phyloP scores from a whole-genome alignment of 2,888 invertebrate species.

The Caenorhabditis sp. region DNA sequence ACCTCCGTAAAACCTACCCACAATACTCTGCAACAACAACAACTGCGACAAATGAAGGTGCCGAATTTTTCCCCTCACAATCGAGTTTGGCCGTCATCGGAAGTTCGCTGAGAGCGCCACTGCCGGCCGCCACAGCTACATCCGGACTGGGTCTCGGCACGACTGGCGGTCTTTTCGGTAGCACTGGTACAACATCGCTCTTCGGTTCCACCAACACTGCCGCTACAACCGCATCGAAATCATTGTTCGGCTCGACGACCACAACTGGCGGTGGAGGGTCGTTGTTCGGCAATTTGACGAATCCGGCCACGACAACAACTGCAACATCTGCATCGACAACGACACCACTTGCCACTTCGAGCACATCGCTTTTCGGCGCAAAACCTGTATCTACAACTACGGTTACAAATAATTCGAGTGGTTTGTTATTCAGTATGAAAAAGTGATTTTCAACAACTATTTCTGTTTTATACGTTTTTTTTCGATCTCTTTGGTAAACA shows the following conservation, averaged over 20 bases:
- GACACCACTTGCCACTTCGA: conserved; percentile 16
- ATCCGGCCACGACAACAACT: conserved; percentile 18
- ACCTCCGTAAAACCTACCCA: conserved; percentile 17
- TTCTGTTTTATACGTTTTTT: conserved; percentile 3
- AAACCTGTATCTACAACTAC: conserved; percentile 31
- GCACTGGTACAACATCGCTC: conserved; percentile 22
- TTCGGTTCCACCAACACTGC: conserved; percentile 17
- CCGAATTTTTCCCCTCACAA: conserved; percentile 42
- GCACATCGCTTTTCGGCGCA: conserved; percentile 13
- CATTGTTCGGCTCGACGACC: conserved; percentile 8
- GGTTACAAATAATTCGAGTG: conserved; percentile 43
- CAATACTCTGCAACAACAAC: background rate
- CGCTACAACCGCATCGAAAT: conserved; percentile 14
- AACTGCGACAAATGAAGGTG: conserved; percentile 9
- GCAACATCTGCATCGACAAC: conserved; percentile 22
- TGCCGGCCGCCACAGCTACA: conserved; percentile 8
- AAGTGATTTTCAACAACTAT: conserved; percentile 18
- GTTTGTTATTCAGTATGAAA: conserved; percentile 46
- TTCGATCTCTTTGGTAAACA: background rate
- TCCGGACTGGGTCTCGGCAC: conserved; percentile 18
- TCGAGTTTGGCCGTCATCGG: conserved; percentile 37
- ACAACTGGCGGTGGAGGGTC: conserved; percentile 30
- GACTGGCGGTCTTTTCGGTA: background rate
- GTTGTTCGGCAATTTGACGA: conserved; percentile 26
- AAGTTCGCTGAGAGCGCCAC: conserved; percentile 29